These are phyloP conservation scores for Muschampia plurimacula DNA, from an alignment of 2,888 invertebrate genomes.

Conservation along the genomic window DNA sequence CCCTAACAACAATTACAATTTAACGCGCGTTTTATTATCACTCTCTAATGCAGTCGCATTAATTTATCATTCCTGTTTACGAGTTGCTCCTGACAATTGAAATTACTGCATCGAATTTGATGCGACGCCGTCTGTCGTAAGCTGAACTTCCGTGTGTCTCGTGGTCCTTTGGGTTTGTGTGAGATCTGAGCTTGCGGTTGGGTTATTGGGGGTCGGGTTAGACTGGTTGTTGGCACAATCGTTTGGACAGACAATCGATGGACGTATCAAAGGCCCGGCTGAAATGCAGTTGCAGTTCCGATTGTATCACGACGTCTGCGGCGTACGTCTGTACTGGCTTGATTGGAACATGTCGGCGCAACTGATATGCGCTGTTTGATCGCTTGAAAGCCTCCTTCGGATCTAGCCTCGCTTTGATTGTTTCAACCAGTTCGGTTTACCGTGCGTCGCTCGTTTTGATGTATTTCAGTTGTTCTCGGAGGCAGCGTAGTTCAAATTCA, in stretches of 20 bases:
- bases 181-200: slow-evolving; percentile 44
- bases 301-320: slow-evolving; percentile 83
- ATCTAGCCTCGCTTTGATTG: slow-evolving; percentile 40
- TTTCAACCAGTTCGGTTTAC: slow-evolving; percentile 11
- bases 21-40: slow-evolving; percentile 84
- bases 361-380: slow-evolving; percentile 70
- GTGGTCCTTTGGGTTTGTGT: slow-evolving; percentile 49
- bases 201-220: slow-evolving; percentile 57
- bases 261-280: slow-evolving; percentile 83
- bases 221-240: slow-evolving; percentile 71
- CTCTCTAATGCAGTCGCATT: slow-evolving; percentile 83
- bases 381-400: slow-evolving; percentile 52
- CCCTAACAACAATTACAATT: slow-evolving; percentile 76
- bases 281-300: slow-evolving; percentile 82
- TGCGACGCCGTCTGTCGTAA: slow-evolving; percentile 56
- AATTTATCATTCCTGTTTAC: slow-evolving; percentile 84
- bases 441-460: slow-evolving; percentile 32
- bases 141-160: slow-evolving; percentile 57
- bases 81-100: slow-evolving; percentile 81
- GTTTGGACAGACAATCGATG: slow-evolving; percentile 83
- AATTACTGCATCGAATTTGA: slow-evolving; percentile 76
- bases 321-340: slow-evolving; percentile 74
- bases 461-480: slow-evolving; percentile 19
- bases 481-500: slow-evolving; percentile 14
- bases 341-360: slow-evolving; percentile 79